A percentile compares a stretch with the other conserved stretches of the same genome.
phyloP scores from a whole-genome alignment of 2,113 vertebrate species.

The Spea bombifrons region DNA sequence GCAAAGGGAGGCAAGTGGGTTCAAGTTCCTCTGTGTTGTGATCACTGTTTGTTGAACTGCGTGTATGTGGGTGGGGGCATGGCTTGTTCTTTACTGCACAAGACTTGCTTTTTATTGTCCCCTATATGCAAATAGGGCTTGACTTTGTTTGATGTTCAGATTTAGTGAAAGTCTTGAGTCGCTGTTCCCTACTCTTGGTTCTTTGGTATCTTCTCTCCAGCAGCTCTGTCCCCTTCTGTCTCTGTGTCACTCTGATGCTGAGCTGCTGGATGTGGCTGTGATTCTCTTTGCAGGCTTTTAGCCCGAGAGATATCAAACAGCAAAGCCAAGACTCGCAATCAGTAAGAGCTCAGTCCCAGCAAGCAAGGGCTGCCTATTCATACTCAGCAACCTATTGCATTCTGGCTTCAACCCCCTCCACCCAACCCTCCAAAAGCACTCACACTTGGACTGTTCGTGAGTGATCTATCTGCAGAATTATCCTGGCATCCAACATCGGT shows the following conservation, averaged over 20 bases:
- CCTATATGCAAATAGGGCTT: conserved; percentile 2
- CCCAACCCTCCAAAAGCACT: conserved; percentile 36
- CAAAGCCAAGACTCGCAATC: conserved; percentile 54
- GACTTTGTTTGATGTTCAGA: conserved; percentile 26
- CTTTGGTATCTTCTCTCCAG: not conserved
- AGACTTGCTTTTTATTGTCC: not conserved
- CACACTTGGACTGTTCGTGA: conserved; percentile 51
- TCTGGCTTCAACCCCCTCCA: conserved; percentile 39
- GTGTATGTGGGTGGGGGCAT: not conserved
- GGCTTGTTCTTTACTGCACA: not conserved
- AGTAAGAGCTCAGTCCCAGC: conserved; percentile 54
- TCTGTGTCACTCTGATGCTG: conserved; percentile 50
- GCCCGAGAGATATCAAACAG: conserved; percentile 54
- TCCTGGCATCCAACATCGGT: conserved; percentile 55
- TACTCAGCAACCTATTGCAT: conserved; percentile 47
- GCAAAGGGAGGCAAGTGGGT: conserved; percentile 50
- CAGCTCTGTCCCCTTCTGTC: conserved; percentile 14
- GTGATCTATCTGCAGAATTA: conserved; percentile 51
- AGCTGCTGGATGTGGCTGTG: conserved; percentile 53
- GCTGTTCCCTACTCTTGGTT: not conserved
- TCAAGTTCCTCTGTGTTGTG: not conserved
- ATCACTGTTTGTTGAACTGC: not conserved
- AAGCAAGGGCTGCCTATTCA: conserved; percentile 50
- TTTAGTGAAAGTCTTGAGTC: conserved; percentile 15
- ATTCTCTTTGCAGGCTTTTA: conserved; percentile 52